Base-by-base conservation (phyloP, 2,888 invertebrate species). In the Rhamphomyia laevipes region DNA sequence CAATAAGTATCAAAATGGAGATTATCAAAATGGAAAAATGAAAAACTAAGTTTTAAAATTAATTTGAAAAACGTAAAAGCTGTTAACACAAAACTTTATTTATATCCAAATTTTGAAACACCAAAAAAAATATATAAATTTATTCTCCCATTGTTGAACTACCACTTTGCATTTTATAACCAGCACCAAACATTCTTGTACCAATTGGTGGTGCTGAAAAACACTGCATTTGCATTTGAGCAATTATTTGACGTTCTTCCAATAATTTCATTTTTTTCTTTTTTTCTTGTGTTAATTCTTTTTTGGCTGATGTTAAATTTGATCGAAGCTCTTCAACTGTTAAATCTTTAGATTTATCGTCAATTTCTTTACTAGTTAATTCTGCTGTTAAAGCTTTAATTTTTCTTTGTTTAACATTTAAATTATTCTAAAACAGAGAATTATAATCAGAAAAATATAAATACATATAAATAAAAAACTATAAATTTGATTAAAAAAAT, bases 301-400 rank as follows among this genome's bases (percentile, higher is more conserved):
- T 59, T 52, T 67, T 70, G 2, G 65, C 58, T 42, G 58, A 57
- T 0, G 62, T 59, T 33, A 71, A 56, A 52, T 57, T 59, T 9
- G 54, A 41, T 15, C 65, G 66, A 21, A 70, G 51, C 27, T 65
- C 61, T 37, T 64, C 66, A 33, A 69, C 54, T 51, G 63, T 56
- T 12, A 58, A 46, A 3, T 57, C 59, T 45, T 64, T 64, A 4
- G 57, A 51, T 47, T 61, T 65, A 15, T 67, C 63, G 38, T 68
- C 71, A 0, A 63, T 58, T 38, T 65, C 61, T 33, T 61, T 62
- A 7, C 59, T 59, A 42, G 59, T 58, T 10, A 70, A 51, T 55
- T 70, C 70, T 13, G 68, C 70, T 35, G 59, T 57, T 0, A 70
- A 57, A 2, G 68, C 63, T 55, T 68, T 70, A 4, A 71, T 49